Evolutionary conservation across 2,113 vertebrate species (phyloP).

Genomic region (Pseudolaguvia tuberculata): DNA sequence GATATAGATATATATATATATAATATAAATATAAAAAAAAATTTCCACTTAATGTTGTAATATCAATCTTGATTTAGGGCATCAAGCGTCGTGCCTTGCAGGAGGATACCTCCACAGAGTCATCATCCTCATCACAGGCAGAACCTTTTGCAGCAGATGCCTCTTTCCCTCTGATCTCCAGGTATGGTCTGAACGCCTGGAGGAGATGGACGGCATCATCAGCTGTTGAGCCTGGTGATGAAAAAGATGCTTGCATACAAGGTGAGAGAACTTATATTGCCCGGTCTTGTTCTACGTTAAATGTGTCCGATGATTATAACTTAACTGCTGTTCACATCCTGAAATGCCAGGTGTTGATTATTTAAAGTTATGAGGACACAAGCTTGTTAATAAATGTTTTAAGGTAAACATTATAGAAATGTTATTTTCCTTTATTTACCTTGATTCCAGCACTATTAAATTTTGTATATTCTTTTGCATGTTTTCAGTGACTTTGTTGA

Average conservation of each 20-base stretch:
- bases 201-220: conserved; percentile 85
- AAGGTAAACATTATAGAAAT: not conserved
- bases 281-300: not conserved
- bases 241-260: conserved; percentile 70
- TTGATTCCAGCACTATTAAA: not conserved
- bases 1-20: not conserved
- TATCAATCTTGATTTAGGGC: conserved; percentile 69
- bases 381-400: not conserved
- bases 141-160: conserved; percentile 65
- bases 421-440: not conserved
- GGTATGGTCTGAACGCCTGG: conserved; percentile 89
- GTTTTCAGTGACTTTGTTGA: conserved; percentile 70
- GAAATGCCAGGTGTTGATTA: conserved; percentile 43
- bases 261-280: conserved; percentile 58
- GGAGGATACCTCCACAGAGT: conserved; percentile 68
- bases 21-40: not conserved
- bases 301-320: conserved; percentile 47
- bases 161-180: conserved; percentile 80
- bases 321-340: conserved; percentile 49
- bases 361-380: conserved; percentile 45
- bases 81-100: conserved; percentile 80
- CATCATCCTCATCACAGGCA: conserved; percentile 50
- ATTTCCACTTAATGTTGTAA: not conserved
- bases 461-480: not conserved
- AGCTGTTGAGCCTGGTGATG: conserved; percentile 63